Evolutionary conservation across 2,113 vertebrate genomes (phyloP), one percentile per base, ranked within the genome.

Genomic region (Hippocampus comes): DNA sequence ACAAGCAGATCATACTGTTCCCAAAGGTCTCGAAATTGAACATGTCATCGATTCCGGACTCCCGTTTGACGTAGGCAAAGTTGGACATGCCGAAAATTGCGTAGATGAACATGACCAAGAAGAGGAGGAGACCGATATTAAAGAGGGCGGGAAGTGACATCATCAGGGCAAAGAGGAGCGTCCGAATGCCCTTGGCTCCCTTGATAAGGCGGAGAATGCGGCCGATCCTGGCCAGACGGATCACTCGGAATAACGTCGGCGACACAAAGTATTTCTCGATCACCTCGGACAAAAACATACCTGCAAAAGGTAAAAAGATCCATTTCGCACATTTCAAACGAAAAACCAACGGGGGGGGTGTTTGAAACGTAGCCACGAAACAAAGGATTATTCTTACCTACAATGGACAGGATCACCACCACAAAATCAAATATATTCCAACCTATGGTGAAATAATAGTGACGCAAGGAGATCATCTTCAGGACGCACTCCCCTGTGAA

Each of bases 361-460:
- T 25, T 25, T 25, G 25, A 14, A 51, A 5, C 8, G 63, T 49
- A 70, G 4, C 0, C 18, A 10, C 18, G 1, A 27, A 23, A 74
- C 64, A 3, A 7, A 49, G 9, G 2, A 10, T 34, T 46, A 9
- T 57, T 75, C 97, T 95, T 93, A 99, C 97, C 97, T 78, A 98
- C 94, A 46, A 99, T 97, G 27, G 97, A 99, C 78, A 99, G 92
- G 88, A 99, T 99, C 15, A 99, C 96, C 81, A 99, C 97, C 67
- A 99, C 96, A 90, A 99, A 98, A 90, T 99, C 97, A 84, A 99
- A 99, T 77, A 98, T 95, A 43, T 99, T 99, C 97, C 97, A 99
- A 2, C 97, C 97, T 0, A 96, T 92, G 63, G 96, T 98, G 9
- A 99, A 99, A 87, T 95, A 99, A 76, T 98, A 98, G 78, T 98